Conservation (phyloP, 1,140 invertebrate genomes). For the Aphelenchoides besseyi region DNA sequence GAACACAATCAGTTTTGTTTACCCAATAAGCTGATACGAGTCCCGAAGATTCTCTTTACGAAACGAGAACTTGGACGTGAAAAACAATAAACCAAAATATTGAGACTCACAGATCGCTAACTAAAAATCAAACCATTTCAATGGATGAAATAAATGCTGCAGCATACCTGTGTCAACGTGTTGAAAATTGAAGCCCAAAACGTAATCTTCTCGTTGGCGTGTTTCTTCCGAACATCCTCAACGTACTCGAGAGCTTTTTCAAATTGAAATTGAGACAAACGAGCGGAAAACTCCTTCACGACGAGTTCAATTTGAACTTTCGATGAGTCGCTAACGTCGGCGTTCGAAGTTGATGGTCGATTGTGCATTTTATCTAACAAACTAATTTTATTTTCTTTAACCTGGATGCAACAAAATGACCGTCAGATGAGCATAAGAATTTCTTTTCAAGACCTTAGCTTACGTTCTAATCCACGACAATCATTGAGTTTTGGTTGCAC, state of each 20-base stretch:
- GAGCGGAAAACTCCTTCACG: neutral
- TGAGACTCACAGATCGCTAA: slow-evolving; percentile 15
- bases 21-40: slow-evolving; percentile 22
- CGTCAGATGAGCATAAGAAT: no score
- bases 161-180: neutral
- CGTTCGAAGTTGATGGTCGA: neutral
- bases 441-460: no score
- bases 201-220: neutral
- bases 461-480: no score
- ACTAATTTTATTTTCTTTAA: no score
- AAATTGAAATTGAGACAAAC: neutral
- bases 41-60: slow-evolving; percentile 38
- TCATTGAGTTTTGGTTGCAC: no score
- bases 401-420: no score
- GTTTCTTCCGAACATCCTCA: neutral
- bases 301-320: neutral
- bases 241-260: neutral
- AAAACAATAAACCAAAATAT: slow-evolving; percentile 30
- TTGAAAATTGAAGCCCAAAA: slow-evolving; percentile 1
- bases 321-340: neutral
- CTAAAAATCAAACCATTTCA: slow-evolving; percentile 1
- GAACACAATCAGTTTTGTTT: slow-evolving; percentile 1
- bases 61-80: slow-evolving; percentile 35
- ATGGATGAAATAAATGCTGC: neutral
- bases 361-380: no score